These are phyloP conservation scores for Stichodactyla mertensii DNA, from an alignment of 64 coral and sea anemone genomes.

Conservation along the genomic window DNA sequence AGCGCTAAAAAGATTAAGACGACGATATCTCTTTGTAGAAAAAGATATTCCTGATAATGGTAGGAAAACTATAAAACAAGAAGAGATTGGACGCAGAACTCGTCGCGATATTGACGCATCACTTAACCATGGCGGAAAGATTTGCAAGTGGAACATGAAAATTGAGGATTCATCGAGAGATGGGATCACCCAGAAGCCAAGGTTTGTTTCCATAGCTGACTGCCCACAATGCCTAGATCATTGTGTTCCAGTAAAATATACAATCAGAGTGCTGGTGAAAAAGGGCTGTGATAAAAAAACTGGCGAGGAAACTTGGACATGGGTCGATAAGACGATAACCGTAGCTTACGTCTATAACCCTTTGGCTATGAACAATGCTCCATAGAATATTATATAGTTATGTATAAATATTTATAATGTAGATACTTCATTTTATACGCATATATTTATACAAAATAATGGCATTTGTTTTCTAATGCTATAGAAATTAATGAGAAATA, in stretches of 20 bases:
- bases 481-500: too few species aligned
- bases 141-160: not conserved
- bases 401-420: too few species aligned
- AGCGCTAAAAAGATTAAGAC: not conserved
- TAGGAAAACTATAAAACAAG: not conserved
- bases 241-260: not conserved
- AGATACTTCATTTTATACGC: too few species aligned
- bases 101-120: too few species aligned
- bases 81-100: not conserved
- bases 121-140: too few species aligned
- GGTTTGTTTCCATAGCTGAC: not conserved
- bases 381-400: not conserved
- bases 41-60: not conserved
- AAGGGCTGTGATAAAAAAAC: conserved; percentile 27
- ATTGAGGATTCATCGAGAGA: not conserved
- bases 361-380: not conserved
- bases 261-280: conserved; percentile 10
- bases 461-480: too few species aligned
- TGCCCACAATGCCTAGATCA: not conserved
- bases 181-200: not conserved
- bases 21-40: not conserved
- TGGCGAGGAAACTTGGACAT: conserved; percentile 10
- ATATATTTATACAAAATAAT: too few species aligned
- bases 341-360: not conserved
- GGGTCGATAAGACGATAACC: not conserved